Conservation (phyloP, 2,888 invertebrate genomes). For the Galeruca laticollis region DNA sequence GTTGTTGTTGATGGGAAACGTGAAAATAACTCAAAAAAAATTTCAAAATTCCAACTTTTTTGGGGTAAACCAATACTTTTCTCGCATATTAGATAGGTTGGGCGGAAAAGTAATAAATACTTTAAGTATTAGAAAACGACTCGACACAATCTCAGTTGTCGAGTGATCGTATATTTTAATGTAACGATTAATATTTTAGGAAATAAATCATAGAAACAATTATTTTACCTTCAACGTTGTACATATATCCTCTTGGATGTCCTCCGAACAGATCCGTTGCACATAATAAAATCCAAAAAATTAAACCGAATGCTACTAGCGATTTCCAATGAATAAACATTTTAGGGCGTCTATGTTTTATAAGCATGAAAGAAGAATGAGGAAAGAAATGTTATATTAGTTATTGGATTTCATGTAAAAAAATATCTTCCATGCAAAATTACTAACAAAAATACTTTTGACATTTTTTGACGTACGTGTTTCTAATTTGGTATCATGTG, state of each 20-base stretch:
- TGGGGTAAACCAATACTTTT: no score
- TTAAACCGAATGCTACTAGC: constrained; percentile 55
- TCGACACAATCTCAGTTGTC: no score
- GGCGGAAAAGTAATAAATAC: no score
- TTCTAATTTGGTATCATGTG: not conserved
- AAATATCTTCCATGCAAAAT: constrained; percentile 13
- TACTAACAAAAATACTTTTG: constrained; percentile 13
- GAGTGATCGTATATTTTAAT: no score
- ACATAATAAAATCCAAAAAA: constrained; percentile 58
- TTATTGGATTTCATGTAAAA: constrained; percentile 1
- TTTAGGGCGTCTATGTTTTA: constrained; percentile 20
- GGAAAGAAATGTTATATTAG: not conserved
- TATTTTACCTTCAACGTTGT: constrained; percentile 30
- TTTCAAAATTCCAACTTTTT: no score
- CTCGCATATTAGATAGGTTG: no score
- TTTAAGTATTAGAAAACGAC: no score
- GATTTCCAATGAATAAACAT: constrained; percentile 59
- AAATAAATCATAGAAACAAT: not conserved
- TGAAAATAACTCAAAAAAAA: no score
- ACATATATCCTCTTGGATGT: constrained; percentile 32
- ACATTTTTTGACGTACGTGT: constrained; percentile 15
- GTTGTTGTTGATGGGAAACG: no score
- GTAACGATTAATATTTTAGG: not conserved
- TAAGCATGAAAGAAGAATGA: constrained; percentile 15
- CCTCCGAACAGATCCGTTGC: constrained; percentile 53